These are phyloP conservation scores for Linepithema humile DNA, from an alignment of 1,140 invertebrate genomes.

Conservation along the genomic window DNA sequence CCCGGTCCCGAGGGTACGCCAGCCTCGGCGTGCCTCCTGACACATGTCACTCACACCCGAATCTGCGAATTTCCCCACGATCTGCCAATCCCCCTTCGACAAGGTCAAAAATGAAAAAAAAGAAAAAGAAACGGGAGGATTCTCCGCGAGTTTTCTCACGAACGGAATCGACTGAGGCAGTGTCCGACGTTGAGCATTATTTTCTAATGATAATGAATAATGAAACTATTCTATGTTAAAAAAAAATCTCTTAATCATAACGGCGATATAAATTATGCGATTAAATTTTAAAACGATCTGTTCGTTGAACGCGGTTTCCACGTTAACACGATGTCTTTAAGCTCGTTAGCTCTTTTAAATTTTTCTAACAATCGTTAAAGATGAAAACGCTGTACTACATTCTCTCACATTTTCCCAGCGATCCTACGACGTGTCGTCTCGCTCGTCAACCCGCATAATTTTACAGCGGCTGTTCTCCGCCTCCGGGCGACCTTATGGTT, in stretches of 20 bases:
- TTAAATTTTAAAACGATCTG: too few relatives aligned
- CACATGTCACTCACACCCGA: constrained; percentile 64
- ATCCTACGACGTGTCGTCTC: constrained; percentile 22
- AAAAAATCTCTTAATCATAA: too few relatives aligned
- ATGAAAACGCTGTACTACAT: too few relatives aligned
- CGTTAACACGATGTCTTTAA: too few relatives aligned
- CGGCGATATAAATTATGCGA: too few relatives aligned
- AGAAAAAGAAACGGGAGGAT: not conserved
- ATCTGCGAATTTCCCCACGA: constrained; percentile 54
- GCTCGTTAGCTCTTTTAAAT: too few relatives aligned
- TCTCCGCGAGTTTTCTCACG: constrained; percentile 37
- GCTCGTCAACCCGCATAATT: constrained; percentile 45
- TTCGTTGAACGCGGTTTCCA: too few relatives aligned
- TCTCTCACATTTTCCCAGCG: not conserved
- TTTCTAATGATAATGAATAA: not conserved
- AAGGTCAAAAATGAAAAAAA: constrained; percentile 21
- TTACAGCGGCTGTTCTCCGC: constrained; percentile 18
- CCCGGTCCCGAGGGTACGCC: constrained; percentile 8
- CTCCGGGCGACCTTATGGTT: constrained; percentile 47
- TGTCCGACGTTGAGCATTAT: not conserved
- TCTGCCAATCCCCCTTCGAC: constrained; percentile 43
- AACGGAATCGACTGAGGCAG: not conserved
- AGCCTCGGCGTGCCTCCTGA: constrained; percentile 34
- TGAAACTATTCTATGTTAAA: too few relatives aligned
- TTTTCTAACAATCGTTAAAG: too few relatives aligned